phyloP scores from a whole-genome alignment of 2,113 vertebrate species.

The Tenrec ecaudatus region DNA sequence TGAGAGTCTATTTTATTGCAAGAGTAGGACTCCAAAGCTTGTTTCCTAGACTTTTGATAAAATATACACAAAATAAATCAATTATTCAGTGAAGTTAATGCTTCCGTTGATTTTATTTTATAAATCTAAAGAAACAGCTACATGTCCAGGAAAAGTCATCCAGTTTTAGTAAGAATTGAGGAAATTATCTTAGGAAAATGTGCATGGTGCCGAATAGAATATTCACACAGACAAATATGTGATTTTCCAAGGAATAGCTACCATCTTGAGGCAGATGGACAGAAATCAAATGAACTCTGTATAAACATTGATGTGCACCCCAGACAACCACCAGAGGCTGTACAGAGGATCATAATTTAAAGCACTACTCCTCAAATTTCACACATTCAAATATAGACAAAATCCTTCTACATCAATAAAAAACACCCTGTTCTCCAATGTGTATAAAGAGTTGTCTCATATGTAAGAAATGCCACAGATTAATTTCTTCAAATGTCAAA shows the following conservation, averaged over 20 bases:
- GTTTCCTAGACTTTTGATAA: background rate
- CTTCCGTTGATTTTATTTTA: slow-evolving; percentile 47
- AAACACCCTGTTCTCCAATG: background rate
- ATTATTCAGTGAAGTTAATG: slow-evolving; percentile 30
- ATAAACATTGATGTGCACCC: background rate
- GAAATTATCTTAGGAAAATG: background rate
- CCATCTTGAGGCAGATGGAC: background rate
- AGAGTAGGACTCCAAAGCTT: background rate
- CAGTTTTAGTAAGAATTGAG: slow-evolving; percentile 43
- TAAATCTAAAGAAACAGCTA: slow-evolving; percentile 26
- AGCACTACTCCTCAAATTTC: slow-evolving; percentile 11
- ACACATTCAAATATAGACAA: background rate
- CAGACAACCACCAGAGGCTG: background rate
- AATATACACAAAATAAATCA: slow-evolving; percentile 18
- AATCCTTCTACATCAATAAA: background rate
- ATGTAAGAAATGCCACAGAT: background rate
- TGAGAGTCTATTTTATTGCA: slow-evolving; percentile 67
- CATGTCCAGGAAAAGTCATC: slow-evolving; percentile 6
- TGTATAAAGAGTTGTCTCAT: background rate
- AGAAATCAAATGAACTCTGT: background rate
- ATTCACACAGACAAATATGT: background rate
- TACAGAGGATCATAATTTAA: background rate
- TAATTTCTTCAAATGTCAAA: slow-evolving; percentile 18
- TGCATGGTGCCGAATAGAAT: background rate
- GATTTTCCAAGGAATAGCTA: background rate